These are phyloP conservation scores for Chamaedrilus cognettii DNA, from an alignment of 2,888 invertebrate species.

Conservation along the genomic window DNA sequence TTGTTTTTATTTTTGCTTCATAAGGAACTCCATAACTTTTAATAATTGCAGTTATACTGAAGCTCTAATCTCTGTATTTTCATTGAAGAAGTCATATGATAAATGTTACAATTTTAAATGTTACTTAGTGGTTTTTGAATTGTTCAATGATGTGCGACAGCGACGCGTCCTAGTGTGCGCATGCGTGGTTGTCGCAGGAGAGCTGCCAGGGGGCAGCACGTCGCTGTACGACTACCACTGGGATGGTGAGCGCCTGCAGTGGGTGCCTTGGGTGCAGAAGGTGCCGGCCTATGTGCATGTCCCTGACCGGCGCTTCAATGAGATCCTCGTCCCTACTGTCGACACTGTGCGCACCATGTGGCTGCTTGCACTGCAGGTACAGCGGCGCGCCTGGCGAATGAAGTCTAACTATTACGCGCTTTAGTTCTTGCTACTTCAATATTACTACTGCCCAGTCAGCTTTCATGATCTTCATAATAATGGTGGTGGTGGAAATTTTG, in stretches of 20 bases:
- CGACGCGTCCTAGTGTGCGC: background rate
- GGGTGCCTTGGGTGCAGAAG: conserved; percentile 85
- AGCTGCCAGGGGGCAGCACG: conserved; percentile 73
- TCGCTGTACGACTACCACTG: conserved; percentile 83
- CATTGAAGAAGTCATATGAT: background rate
- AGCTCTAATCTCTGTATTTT: background rate
- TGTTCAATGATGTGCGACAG: background rate
- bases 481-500: too few species aligned
- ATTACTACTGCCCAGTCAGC: too few species aligned
- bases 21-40: too few species aligned
- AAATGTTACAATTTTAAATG: background rate
- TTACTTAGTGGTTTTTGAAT: background rate
- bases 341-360: conserved; percentile 80
- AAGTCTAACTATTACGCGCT: too few species aligned
- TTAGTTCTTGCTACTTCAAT: too few species aligned
- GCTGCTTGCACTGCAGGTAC: conserved; percentile 70
- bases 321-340: conserved; percentile 87
- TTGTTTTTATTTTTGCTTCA: too few species aligned
- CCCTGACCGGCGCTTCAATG: conserved; percentile 70
- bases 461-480: too few species aligned
- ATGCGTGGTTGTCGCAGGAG: conserved; percentile 63
- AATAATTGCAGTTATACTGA: too few species aligned
- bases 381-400: too few species aligned
- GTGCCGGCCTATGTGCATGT: conserved; percentile 79
- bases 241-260: conserved; percentile 68